Evolutionary conservation across 2,888 invertebrate genomes (phyloP).

Genomic region (Patella ulyssiponensis): DNA sequence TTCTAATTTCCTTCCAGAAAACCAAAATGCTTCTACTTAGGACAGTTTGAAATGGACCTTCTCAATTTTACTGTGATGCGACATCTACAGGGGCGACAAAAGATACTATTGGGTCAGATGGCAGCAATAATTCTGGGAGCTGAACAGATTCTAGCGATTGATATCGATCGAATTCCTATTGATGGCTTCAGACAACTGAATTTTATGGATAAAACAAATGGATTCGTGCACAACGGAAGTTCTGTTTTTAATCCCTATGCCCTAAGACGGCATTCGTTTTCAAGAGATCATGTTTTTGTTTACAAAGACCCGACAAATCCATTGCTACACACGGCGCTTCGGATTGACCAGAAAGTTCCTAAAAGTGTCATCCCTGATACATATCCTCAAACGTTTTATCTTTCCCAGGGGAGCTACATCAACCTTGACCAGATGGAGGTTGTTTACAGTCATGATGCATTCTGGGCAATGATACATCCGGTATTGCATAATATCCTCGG

Average conservation of each 20-base stretch:
- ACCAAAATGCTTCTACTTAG: constrained; percentile 6
- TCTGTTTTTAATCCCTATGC: neutral
- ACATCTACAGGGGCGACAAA: neutral
- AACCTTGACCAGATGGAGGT: neutral
- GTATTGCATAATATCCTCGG: neutral
- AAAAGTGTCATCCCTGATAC: neutral
- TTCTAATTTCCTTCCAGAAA: neutral
- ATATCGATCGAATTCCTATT: neutral
- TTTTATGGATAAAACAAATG: neutral
- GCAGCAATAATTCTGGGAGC: neutral
- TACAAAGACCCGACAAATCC: neutral
- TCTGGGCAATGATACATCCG: constrained; percentile 12
- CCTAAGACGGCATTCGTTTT: neutral
- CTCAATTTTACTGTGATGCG: neutral
- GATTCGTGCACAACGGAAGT: neutral
- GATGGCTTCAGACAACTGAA: neutral
- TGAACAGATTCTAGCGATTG: neutral
- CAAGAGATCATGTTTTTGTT: neutral
- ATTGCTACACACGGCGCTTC: neutral
- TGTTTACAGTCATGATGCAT: neutral
- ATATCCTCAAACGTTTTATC: neutral
- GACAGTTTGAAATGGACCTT: constrained; percentile 1
- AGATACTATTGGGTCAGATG: constrained; percentile 2
- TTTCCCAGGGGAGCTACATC: neutral
- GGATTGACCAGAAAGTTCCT: neutral